Evolutionary conservation across 23 tunicate species (phyloP).

Genomic region (Oikopleura dioica): DNA sequence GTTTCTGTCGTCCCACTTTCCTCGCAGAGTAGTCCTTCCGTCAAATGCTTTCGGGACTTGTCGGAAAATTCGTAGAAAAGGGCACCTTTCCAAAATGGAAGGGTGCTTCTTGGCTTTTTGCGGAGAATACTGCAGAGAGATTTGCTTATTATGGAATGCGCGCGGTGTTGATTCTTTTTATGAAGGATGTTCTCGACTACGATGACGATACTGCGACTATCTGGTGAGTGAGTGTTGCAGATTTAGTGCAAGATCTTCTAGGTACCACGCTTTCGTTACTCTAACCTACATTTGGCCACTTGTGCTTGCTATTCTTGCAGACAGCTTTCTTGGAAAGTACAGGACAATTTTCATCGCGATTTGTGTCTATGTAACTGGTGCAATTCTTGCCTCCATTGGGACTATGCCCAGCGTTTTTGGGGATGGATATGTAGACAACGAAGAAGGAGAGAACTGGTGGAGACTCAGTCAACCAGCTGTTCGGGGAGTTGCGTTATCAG

Average conservation of each 20-base stretch:
- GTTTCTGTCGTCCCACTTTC: too few relatives aligned
- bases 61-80: too few relatives aligned
- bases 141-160: slow-evolving; percentile 10
- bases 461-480: not conserved
- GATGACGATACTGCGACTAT: not conserved
- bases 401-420: slow-evolving; percentile 1
- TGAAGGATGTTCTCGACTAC: slow-evolving; percentile 2
- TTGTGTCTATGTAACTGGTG: not conserved
- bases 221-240: too few relatives aligned
- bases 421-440: not conserved
- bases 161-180: not conserved
- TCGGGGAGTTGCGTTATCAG: not conserved
- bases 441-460: slow-evolving; percentile 6
- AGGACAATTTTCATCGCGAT: not conserved
- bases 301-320: not conserved
- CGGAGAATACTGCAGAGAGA: not conserved
- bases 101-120: not conserved
- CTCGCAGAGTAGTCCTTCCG: too few relatives aligned
- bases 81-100: slow-evolving; percentile 8
- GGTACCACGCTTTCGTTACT: not conserved
- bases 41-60: too few relatives aligned
- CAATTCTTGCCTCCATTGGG: not conserved
- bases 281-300: slow-evolving; percentile 10
- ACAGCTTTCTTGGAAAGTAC: not conserved
- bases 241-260: too few relatives aligned